phyloP scores from a whole-genome alignment of 2,113 vertebrate species.

The Phalacrocorax brasilianus region DNA sequence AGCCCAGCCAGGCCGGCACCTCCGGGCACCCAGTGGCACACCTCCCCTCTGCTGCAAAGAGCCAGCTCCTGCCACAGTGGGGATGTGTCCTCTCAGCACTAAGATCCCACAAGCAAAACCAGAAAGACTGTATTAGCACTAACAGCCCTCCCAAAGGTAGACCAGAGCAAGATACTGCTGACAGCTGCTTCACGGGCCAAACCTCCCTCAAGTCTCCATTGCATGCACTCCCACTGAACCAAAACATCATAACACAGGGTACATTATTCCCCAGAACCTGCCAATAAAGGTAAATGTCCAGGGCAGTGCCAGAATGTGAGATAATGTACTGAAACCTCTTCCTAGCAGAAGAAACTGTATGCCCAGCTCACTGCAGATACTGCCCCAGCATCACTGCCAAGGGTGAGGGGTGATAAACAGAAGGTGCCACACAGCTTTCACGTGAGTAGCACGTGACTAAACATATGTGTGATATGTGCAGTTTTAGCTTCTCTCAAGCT shows the following conservation, averaged over 20 bases:
- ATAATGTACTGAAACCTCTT: background rate
- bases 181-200: background rate
- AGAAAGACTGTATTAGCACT: background rate
- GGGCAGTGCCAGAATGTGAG: background rate
- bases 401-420: background rate
- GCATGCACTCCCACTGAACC: background rate
- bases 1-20: background rate
- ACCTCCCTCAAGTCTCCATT: background rate
- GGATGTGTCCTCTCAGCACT: background rate
- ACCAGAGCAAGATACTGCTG: background rate
- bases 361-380: background rate
- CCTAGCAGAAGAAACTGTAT: background rate
- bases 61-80: accelerated
- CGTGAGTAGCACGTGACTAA: background rate
- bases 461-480: background rate
- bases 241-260: background rate
- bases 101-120: background rate
- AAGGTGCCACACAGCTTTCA: background rate
- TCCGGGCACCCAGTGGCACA: background rate
- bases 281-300: background rate
- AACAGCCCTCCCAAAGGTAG: background rate
- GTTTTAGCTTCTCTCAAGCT: background rate
- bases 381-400: background rate
- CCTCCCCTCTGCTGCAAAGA: background rate
- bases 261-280: background rate